phyloP scores from a whole-genome alignment of 2,113 vertebrate species.

The Acrocephalus arundinaceus region DNA sequence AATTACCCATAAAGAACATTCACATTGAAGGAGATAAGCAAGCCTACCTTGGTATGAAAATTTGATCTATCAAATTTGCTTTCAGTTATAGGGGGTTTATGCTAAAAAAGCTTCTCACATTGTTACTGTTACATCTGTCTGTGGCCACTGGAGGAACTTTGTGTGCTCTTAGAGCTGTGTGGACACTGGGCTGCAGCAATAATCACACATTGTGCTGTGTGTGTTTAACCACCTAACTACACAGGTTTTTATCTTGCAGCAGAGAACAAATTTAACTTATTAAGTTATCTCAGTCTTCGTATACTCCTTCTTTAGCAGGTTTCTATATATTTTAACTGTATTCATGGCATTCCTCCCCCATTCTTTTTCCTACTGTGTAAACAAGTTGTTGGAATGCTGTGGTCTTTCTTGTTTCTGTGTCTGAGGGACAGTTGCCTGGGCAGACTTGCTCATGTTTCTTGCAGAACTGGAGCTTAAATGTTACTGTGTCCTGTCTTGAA shows the following conservation, averaged over 20 bases:
- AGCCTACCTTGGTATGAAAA: constrained; percentile 80
- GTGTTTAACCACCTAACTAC: neutral
- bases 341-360: neutral
- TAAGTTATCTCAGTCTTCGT: neutral
- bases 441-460: neutral
- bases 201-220: neutral
- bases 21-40: constrained; percentile 73
- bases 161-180: neutral
- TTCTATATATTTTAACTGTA: neutral
- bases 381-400: neutral
- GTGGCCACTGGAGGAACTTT: neutral
- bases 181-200: neutral
- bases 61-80: neutral
- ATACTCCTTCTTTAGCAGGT: neutral
- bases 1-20: constrained; percentile 82
- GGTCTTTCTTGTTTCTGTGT: neutral
- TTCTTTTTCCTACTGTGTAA: neutral
- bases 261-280: neutral
- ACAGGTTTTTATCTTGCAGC: neutral
- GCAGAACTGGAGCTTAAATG: neutral
- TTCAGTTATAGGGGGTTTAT: neutral
- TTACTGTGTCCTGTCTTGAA: neutral
- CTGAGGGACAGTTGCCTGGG: neutral
- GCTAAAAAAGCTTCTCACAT: neutral
- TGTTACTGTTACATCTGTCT: neutral